Evolutionary conservation across 2,797 vertebrate species (phyloP).

Genomic region (Silurus lanzhouensis): DNA sequence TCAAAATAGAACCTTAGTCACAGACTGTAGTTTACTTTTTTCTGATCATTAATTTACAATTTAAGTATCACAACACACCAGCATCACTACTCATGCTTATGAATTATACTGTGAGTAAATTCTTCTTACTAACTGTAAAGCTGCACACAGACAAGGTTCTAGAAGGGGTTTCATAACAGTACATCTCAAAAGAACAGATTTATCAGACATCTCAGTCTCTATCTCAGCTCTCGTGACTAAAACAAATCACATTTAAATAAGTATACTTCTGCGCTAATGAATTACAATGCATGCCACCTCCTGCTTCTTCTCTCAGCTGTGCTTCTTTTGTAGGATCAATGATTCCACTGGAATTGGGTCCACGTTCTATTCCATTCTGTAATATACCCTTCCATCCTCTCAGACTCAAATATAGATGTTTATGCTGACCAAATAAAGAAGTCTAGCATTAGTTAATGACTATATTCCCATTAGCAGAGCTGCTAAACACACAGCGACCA

Average conservation of each 20-base stretch:
- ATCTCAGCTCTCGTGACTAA: no score
- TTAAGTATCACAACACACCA: neutral
- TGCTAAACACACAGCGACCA: conserved; percentile 4
- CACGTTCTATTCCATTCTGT: neutral
- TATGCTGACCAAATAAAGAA: neutral
- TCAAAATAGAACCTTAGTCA: no score
- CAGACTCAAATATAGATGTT: neutral
- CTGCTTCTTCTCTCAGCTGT: neutral
- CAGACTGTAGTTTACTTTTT: neutral
- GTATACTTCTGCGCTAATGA: neutral
- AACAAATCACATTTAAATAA: neutral
- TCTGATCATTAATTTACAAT: neutral
- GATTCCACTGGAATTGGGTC: neutral
- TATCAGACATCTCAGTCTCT: neutral
- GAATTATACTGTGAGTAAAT: conserved; percentile 21
- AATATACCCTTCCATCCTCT: neutral
- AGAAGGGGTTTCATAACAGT: neutral
- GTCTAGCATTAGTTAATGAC: no score
- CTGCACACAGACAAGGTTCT: conserved; percentile 42
- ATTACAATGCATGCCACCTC: neutral
- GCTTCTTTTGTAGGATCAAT: neutral
- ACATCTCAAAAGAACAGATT: neutral
- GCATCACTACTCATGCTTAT: neutral
- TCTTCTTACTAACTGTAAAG: conserved; percentile 47
- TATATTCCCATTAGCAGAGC: neutral